phyloP scores from a whole-genome alignment of 2,113 vertebrate genomes.

The Phylloscopus trochiloides region DNA sequence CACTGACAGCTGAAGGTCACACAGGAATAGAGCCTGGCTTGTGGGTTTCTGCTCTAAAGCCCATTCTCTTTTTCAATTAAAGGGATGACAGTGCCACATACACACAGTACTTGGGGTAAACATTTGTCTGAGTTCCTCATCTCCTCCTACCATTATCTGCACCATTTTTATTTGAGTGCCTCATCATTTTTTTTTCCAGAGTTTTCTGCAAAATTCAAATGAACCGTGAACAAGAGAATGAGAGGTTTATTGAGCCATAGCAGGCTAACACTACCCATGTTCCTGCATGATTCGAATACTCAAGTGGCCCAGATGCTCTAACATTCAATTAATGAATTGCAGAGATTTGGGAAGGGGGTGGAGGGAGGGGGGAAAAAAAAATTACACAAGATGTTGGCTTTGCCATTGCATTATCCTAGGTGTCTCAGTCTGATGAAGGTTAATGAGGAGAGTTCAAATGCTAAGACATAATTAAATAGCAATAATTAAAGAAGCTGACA shows the following conservation, averaged over 20 bases:
- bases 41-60: conserved; percentile 33
- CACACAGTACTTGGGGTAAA: conserved; percentile 43
- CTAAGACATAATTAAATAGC: conserved; percentile 64
- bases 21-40: not conserved
- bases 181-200: conserved; percentile 19
- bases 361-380: not conserved
- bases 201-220: conserved; percentile 71
- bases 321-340: conserved; percentile 69
- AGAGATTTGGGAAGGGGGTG: conserved; percentile 1
- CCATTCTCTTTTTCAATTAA: conserved; percentile 44
- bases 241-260: conserved; percentile 68
- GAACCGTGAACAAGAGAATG: conserved; percentile 66
- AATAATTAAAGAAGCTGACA: conserved; percentile 67
- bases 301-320: conserved; percentile 63
- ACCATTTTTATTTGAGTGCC: conserved; percentile 52
- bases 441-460: conserved; percentile 71
- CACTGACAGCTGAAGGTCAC: conserved; percentile 48
- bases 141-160: conserved; percentile 64
- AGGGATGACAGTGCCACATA: conserved; percentile 35
- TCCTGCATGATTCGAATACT: conserved; percentile 63
- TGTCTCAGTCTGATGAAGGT: conserved; percentile 65
- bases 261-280: conserved; percentile 52
- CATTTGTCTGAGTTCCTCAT: conserved; percentile 62
- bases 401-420: conserved; percentile 45
- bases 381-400: conserved; percentile 49